phyloP scores from a whole-genome alignment of 2,888 invertebrate genomes.

The Pandemis corylana region DNA sequence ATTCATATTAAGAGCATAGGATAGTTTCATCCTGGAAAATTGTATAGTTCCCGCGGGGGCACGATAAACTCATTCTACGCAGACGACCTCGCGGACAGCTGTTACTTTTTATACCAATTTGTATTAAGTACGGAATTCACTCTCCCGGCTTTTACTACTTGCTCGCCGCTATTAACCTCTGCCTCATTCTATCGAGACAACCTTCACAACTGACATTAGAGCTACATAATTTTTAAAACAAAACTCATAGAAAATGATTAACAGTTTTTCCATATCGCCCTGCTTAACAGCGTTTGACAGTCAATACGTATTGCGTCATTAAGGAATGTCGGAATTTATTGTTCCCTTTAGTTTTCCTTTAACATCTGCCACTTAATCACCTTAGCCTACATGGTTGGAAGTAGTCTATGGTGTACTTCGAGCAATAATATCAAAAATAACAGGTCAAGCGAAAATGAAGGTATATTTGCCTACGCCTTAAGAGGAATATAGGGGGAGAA shows the following conservation, averaged over 20 bases:
- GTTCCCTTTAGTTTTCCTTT: background rate
- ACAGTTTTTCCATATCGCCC: background rate
- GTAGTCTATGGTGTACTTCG: background rate
- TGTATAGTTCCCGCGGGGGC: no score
- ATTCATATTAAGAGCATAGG: no score
- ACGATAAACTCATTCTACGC: background rate
- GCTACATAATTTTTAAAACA: slow-evolving; percentile 1
- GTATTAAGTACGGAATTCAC: background rate
- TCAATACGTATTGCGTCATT: background rate
- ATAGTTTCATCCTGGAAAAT: no score
- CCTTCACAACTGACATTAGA: background rate
- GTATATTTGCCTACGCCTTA: no score
- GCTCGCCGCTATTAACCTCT: background rate
- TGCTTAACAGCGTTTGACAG: background rate
- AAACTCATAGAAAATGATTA: slow-evolving; percentile 1
- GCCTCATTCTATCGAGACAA: background rate
- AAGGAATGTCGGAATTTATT: background rate
- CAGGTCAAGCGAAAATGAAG: no score
- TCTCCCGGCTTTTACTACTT: background rate
- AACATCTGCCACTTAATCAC: background rate
- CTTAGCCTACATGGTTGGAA: background rate
- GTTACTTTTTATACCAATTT: no score
- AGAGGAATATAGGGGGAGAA: no score
- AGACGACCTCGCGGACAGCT: no score
- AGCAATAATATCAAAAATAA: no score